Evolutionary conservation across 2,113 vertebrate species (phyloP).

Genomic region (Melanotaenia duboulayi): DNA sequence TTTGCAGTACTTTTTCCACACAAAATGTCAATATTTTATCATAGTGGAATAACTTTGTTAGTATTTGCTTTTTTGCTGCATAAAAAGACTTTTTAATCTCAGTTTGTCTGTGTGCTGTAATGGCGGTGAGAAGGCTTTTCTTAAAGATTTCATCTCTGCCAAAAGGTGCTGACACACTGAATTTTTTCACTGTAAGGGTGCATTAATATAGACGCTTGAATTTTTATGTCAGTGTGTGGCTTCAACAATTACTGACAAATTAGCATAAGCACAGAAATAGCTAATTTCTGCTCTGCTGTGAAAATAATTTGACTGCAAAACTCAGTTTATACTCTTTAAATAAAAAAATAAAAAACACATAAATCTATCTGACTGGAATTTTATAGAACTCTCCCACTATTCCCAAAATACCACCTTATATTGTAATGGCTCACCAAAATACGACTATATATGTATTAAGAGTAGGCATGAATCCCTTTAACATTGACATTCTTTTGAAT

Average conservation of each 20-base stretch:
- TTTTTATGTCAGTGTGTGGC: conserved; percentile 65
- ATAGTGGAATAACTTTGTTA: conserved; percentile 38
- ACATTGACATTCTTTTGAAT: conserved; percentile 56
- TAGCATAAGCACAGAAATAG: conserved; percentile 77
- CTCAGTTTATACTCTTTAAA: conserved; percentile 45
- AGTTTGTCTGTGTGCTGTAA: conserved; percentile 46
- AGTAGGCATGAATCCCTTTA: conserved; percentile 33
- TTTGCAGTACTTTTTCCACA: conserved; percentile 19
- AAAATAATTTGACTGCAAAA: conserved; percentile 67
- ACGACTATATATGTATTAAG: conserved; percentile 41
- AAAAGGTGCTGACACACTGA: conserved; percentile 71
- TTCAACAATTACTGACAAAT: conserved; percentile 76
- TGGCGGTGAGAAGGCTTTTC: conserved; percentile 49
- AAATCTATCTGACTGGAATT: conserved; percentile 33
- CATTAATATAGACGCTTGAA: conserved; percentile 76
- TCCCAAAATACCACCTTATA: conserved; percentile 40
- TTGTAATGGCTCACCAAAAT: conserved; percentile 40
- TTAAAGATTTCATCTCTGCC: conserved; percentile 71
- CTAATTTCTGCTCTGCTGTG: conserved; percentile 65
- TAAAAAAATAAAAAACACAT: conserved; percentile 11
- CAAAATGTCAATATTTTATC: conserved; percentile 45
- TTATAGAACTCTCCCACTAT: conserved; percentile 8
- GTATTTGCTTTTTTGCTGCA: conserved; percentile 19
- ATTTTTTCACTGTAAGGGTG: conserved; percentile 71
- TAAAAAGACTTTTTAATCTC: conserved; percentile 54